A percentile compares a stretch with the other conserved stretches of the same genome.
phyloP scores from a whole-genome alignment of 2,888 invertebrate species.

The Auanema freiburgensis region DNA sequence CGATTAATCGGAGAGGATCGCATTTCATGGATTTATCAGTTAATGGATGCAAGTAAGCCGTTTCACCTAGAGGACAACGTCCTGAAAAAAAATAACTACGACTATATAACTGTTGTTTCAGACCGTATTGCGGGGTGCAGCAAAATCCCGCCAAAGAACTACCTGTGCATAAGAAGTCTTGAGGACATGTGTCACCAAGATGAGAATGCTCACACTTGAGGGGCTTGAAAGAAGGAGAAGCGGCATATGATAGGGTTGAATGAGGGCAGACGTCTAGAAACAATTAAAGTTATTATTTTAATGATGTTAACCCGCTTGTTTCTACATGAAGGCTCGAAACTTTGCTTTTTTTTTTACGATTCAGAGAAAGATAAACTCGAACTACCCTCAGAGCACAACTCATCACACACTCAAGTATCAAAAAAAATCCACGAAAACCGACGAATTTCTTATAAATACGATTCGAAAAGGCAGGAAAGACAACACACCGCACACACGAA shows the following conservation, averaged over 20 bases:
- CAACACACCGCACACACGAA: too few species aligned
- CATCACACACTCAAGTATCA: too few species aligned
- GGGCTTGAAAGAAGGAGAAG: conserved; percentile 25
- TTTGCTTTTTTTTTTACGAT: too few species aligned
- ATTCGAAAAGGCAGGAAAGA: too few species aligned
- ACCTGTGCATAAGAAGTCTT: conserved; percentile 35
- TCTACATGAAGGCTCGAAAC: too few species aligned
- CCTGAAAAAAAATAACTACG: conserved; percentile 19
- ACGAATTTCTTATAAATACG: too few species aligned
- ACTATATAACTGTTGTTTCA: neutral
- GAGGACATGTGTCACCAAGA: conserved; percentile 30
- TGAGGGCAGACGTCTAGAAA: conserved; percentile 40
- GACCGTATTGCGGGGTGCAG: conserved; percentile 32
- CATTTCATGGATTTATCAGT: conserved; percentile 41
- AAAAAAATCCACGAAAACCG: too few species aligned
- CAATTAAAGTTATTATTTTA: too few species aligned
- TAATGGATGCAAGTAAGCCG: conserved; percentile 32
- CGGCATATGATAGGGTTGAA: conserved; percentile 29
- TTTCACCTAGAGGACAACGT: conserved; percentile 38
- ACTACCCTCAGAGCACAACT: too few species aligned
- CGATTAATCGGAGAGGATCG: conserved; percentile 29
- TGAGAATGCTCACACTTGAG: conserved; percentile 31
- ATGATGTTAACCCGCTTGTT: too few species aligned
- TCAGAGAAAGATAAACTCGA: too few species aligned
- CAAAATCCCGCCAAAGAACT: conserved; percentile 34